Base-by-base conservation (phyloP, 2,888 invertebrate genomes). In the Parascotia fuliginaria region DNA sequence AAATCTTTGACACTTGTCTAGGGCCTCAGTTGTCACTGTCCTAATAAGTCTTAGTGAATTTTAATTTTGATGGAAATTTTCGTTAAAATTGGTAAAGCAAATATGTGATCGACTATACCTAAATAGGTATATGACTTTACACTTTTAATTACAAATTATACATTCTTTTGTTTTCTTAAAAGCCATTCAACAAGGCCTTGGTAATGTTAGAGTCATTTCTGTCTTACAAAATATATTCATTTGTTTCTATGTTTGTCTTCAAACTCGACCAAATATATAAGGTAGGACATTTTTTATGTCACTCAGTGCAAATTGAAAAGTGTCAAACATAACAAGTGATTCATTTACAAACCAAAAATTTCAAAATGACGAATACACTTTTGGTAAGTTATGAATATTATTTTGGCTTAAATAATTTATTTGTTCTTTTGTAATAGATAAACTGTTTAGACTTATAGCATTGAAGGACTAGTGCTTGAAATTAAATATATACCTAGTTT, bases 101-200 rank as follows among this genome's bases (percentile, higher is more conserved):
- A n/a, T n/a, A n/a, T n/a, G n/a, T n/a, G n/a, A n/a, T n/a, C n/a
- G n/a, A n/a, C n/a, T n/a, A n/a, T n/a, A n/a, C n/a, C n/a, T n/a
- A 19, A 42, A 39, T 61, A 47, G 52, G 43, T 48, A 28, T 55
- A 14, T 39, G 47, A 13, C 44, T 60, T 51, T 55, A 68, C 39
- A 55, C 42, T 57, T 44, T 60, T 48, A 60, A 63, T 60, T 70
- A 64, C 60, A 22, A 60, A 85, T 88, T 84, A 87, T 82, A 77
- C 64, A 89, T 89, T 91, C 89, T 87, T 87, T 91, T 91, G 90
- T 91, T 78, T 77, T 57, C 53, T 29, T 64, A 69, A 68, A 60
- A 75, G 73, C 80, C 75, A 82, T 87, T 86, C 77, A 77, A 60
- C 48, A 60, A 72, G 76, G 58, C 85, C 88, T 89, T 88, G 86